phyloP scores from a whole-genome alignment of 1,140 invertebrate genomes.

The Galleria mellonella region DNA sequence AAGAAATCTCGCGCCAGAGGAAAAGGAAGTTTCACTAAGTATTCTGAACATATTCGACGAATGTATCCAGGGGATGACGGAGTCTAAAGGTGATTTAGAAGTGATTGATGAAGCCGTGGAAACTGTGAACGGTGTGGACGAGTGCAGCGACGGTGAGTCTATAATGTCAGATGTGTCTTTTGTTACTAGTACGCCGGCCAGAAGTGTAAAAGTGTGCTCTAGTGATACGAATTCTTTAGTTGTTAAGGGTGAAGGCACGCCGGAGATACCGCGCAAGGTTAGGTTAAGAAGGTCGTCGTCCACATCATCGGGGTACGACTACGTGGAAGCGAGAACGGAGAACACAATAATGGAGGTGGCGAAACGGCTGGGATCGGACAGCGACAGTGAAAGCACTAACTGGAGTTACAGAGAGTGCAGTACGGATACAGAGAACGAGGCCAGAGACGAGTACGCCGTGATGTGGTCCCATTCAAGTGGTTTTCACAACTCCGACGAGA shows the following conservation, averaged over 20 bases:
- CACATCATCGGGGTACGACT: constrained; percentile 31
- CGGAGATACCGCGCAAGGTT: constrained; percentile 43
- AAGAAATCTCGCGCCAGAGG: constrained; percentile 43
- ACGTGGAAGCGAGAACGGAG: constrained; percentile 24
- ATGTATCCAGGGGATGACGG: constrained; percentile 46
- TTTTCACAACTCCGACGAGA: constrained; percentile 60
- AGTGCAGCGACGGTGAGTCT: constrained; percentile 45
- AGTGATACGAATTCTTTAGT: constrained; percentile 34
- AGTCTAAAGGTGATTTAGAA: constrained; percentile 16
- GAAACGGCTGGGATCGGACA: constrained; percentile 26
- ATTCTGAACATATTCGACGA: constrained; percentile 68
- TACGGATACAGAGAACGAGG: constrained; percentile 21
- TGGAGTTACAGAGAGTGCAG: constrained; percentile 66
- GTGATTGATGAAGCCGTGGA: constrained; percentile 10
- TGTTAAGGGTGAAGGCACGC: constrained; percentile 32
- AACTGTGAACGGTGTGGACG: constrained; percentile 28
- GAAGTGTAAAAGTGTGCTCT: constrained; percentile 27
- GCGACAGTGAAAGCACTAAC: constrained; percentile 55
- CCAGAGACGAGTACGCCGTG: constrained; percentile 36
- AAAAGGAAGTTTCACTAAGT: constrained; percentile 50
- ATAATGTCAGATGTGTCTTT: constrained; percentile 39
- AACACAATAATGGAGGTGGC: constrained; percentile 9
- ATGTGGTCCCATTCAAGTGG: constrained; percentile 62
- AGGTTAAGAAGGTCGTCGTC: constrained; percentile 32
- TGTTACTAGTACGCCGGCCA: constrained; percentile 43